phyloP scores from a whole-genome alignment of 2,797 vertebrate genomes.

The Scomberomorus guttatus region DNA sequence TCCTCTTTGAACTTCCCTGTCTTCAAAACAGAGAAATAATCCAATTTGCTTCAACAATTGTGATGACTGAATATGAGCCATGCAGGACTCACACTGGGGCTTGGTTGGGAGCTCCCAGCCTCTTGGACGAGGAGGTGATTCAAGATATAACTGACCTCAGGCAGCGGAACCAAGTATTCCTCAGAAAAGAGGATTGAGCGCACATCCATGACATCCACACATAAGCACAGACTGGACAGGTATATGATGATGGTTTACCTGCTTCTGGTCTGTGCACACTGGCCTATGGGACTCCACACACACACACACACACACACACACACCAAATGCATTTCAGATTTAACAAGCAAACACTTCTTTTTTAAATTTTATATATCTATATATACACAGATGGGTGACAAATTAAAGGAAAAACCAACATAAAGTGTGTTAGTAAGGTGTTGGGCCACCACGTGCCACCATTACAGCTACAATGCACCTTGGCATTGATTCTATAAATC shows the following conservation, averaged over 20 bases:
- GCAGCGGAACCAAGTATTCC: constrained; percentile 27
- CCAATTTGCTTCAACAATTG: constrained; percentile 52
- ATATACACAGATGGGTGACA: too few species aligned
- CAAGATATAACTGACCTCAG: not conserved
- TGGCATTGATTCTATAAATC: too few species aligned
- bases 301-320: too few species aligned
- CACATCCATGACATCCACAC: not conserved
- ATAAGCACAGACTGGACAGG: not conserved
- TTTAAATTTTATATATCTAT: too few species aligned
- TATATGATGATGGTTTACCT: constrained; percentile 2
- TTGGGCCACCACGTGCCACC: too few species aligned
- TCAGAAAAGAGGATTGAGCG: not conserved
- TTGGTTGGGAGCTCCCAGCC: not conserved
- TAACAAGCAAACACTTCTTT: too few species aligned
- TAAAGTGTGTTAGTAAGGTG: too few species aligned
- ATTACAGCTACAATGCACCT: too few species aligned
- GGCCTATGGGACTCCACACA: too few species aligned
- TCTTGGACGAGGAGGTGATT: not conserved
- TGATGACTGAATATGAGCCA: constrained; percentile 43
- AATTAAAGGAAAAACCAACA: too few species aligned
- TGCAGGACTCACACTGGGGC: not conserved
- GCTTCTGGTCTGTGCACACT: not conserved
- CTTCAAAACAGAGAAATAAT: constrained; percentile 49
- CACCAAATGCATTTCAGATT: too few species aligned
- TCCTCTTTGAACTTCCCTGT: constrained; percentile 49